Base-by-base conservation (phyloP, 2,113 vertebrate genomes). In the Platysternon megacephalum region DNA sequence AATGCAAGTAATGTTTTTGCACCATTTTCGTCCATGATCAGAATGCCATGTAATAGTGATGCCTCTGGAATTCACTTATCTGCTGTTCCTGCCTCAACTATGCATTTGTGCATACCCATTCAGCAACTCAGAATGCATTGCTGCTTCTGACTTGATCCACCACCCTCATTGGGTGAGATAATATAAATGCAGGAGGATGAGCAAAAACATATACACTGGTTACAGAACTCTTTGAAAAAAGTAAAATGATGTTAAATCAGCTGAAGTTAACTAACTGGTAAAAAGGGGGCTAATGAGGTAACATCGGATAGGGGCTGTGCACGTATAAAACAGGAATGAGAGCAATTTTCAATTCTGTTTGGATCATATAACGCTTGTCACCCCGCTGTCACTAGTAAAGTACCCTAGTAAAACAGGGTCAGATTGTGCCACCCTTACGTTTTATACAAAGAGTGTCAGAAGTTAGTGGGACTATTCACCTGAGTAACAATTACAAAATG, bases 401-500 rank as follows among this genome's bases (percentile, higher is more conserved):
- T 0, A 0, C 1, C 0, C 39, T 0, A 48, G 22, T 26, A 76
- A 76, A 42, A 42, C 5, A 42, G 90, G 81, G 80, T 5, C 5
- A 95, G 91, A 72, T 28, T 19, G 12, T 93, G 74, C 85, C 56
- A 0, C 2, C 8, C 4, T 1, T 10, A 1, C 0, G 58, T 61
- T 84, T 80, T 78, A 35, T 39, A 3, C 4, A 49, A 82, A 44
- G 1, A 0, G 51, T 14, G 21, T 8, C 85, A 86, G 83, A 79
- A 92, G 29, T 52, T 74, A 51, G 61, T 86, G 87, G 85, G 87
- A 65, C 52, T 82, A 9, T 35, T 89, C 82, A 55, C 8, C 32
- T 11, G 88, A 91, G 87, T 81, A 86, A 87, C 44, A 44, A 55
- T 84, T 93, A 56, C 83, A 87, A 92, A 91, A 94, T 91, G 91